A percentile compares a stretch with the other conserved stretches of the same genome.
These are phyloP conservation scores for Platycheirus rosarum DNA, from an alignment of 2,888 invertebrate species.

Conservation along the genomic window DNA sequence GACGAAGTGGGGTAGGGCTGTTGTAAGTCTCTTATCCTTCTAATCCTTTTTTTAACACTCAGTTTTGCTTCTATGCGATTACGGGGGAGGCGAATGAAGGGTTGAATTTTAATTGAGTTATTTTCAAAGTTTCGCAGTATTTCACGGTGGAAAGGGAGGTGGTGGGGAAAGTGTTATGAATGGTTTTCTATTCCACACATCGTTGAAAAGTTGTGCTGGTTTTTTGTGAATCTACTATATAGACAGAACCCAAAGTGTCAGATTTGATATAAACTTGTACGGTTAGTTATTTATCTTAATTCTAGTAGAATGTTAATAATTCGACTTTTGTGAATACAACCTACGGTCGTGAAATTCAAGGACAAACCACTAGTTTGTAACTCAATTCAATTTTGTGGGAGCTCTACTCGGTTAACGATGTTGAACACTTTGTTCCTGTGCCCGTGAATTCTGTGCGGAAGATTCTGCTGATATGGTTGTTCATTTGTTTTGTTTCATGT, in stretches of 20 bases:
- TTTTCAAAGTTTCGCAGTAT: constrained; percentile 51
- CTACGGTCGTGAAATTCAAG: too few relatives aligned
- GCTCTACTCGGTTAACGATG: too few relatives aligned
- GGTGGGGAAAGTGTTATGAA: constrained; percentile 5
- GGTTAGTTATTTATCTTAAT: background rate
- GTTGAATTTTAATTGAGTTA: constrained; percentile 70
- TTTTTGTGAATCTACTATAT: background rate
- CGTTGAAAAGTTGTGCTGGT: constrained; percentile 9
- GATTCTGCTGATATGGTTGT: too few relatives aligned
- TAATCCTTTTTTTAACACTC: constrained; percentile 29
- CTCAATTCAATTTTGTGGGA: too few relatives aligned
- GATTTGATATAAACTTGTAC: too few relatives aligned
- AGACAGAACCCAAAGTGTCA: too few relatives aligned
- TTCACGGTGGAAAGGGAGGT: background rate
- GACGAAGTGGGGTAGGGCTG: constrained; percentile 1
- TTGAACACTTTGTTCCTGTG: too few relatives aligned
- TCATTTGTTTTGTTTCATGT: too few relatives aligned
- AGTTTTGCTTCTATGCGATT: constrained; percentile 42
- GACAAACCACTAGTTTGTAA: too few relatives aligned
- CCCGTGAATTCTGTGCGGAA: too few relatives aligned
- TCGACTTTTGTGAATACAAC: too few relatives aligned
- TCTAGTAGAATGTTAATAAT: background rate
- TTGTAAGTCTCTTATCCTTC: constrained; percentile 16
- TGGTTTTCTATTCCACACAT: constrained; percentile 34
- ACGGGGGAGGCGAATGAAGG: constrained; percentile 28